These are phyloP conservation scores for Heliocidaris erythrogramma DNA, from an alignment of 35 echinoderm and acorn worm species.

Conservation along the genomic window DNA sequence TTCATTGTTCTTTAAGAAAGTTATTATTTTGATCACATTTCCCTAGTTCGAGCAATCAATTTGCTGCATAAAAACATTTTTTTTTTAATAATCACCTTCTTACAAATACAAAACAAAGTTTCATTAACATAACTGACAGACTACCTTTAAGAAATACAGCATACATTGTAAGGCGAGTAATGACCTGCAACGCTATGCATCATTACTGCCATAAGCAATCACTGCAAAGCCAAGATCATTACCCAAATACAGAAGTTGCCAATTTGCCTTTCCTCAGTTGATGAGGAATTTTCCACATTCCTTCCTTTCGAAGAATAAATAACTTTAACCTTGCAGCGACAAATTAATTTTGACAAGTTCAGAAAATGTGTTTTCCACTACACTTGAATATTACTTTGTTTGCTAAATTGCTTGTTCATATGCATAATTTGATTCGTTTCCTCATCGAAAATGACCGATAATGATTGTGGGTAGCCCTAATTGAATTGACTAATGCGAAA, in stretches of 20 bases:
- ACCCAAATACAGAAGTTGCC: constrained; percentile 1
- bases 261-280: neutral
- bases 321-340: neutral
- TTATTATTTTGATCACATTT: no score
- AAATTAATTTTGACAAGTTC: neutral
- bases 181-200: neutral
- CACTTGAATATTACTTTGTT: neutral
- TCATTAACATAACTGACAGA: neutral
- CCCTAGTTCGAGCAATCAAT: neutral
- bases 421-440: neutral
- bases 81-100: neutral
- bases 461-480: neutral
- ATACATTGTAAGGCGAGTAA: neutral
- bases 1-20: no score
- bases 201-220: constrained; percentile 5
- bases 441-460: neutral
- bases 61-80: neutral
- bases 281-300: constrained; percentile 3
- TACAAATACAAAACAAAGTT: neutral
- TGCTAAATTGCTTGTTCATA: neutral
- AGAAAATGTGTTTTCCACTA: neutral
- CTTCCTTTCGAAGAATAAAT: neutral
- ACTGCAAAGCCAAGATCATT: neutral
- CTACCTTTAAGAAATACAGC: neutral
- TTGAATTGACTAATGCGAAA: neutral